phyloP scores from a whole-genome alignment of 2,113 vertebrate species.

The Leucopternis melanops region DNA sequence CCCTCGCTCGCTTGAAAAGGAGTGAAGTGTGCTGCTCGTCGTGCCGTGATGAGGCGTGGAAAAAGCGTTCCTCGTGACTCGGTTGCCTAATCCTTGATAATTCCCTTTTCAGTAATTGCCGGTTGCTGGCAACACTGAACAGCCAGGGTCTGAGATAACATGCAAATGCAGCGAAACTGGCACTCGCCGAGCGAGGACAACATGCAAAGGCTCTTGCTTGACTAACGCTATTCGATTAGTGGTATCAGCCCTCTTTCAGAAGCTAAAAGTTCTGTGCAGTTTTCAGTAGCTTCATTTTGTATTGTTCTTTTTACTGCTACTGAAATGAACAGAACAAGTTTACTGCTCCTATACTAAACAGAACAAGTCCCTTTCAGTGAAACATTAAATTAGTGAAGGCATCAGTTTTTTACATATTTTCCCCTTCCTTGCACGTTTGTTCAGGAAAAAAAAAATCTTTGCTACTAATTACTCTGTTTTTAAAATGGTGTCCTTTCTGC shows the following conservation, averaged over 20 bases:
- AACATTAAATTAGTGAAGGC: background rate
- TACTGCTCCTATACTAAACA: background rate
- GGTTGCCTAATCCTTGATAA: background rate
- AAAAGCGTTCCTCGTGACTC: background rate
- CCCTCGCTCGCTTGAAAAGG: accelerated
- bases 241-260: background rate
- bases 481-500: background rate
- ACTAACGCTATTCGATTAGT: accelerated
- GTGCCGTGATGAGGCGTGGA: accelerated
- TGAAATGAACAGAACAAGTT: no score
- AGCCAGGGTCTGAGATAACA: accelerated
- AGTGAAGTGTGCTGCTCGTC: accelerated
- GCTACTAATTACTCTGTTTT: background rate
- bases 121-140: accelerated
- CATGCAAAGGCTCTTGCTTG: accelerated
- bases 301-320: background rate
- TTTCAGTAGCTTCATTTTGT: background rate
- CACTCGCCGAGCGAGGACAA: accelerated
- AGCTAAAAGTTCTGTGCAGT: accelerated
- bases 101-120: accelerated
- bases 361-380: background rate
- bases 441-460: accelerated
- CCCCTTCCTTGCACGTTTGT: background rate
- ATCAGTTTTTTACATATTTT: accelerated
- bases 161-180: accelerated